Percentiles rank a stretch among this genome's conserved stretches.
Conservation (phyloP, 1,140 invertebrate genomes). For the Brachionus manjavacas region DNA sequence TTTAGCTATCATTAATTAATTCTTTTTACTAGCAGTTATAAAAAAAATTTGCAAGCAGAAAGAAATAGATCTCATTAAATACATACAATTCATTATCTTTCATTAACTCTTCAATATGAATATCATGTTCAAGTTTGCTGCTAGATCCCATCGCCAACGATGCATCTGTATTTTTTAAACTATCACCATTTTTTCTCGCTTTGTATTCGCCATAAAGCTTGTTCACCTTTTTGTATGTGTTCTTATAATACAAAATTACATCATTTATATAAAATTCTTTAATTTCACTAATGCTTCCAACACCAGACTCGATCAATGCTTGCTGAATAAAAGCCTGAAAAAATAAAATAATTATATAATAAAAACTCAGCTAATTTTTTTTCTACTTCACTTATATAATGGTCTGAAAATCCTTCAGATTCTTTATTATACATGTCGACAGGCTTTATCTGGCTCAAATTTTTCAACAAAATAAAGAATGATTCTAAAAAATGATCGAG, state of each 20-base stretch:
- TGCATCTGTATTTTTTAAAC: background rate
- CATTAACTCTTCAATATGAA: conserved; percentile 22
- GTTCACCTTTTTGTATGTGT: conserved; percentile 22
- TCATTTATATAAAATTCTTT: conserved; percentile 34
- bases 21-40: too few species aligned
- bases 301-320: conserved; percentile 18
- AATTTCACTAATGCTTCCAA: conserved; percentile 12
- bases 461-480: conserved; percentile 23
- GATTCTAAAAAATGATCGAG: conserved; percentile 30
- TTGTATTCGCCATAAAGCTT: conserved; percentile 10
- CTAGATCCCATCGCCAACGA: background rate
- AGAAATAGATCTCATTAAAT: too few species aligned
- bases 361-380: background rate
- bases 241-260: background rate
- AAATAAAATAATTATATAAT: background rate
- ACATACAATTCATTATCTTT: conserved; percentile 34
- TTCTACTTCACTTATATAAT: background rate
- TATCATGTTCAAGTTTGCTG: background rate
- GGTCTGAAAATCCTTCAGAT: background rate
- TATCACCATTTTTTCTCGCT: background rate
- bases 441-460: background rate
- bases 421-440: background rate
- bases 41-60: too few species aligned
- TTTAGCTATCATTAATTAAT: too few species aligned
- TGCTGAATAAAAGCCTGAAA: background rate